Percentiles rank a stretch among this genome's conserved stretches.
phyloP scores from a whole-genome alignment of 2,797 vertebrate species.

The Peromyscus melanophrys region DNA sequence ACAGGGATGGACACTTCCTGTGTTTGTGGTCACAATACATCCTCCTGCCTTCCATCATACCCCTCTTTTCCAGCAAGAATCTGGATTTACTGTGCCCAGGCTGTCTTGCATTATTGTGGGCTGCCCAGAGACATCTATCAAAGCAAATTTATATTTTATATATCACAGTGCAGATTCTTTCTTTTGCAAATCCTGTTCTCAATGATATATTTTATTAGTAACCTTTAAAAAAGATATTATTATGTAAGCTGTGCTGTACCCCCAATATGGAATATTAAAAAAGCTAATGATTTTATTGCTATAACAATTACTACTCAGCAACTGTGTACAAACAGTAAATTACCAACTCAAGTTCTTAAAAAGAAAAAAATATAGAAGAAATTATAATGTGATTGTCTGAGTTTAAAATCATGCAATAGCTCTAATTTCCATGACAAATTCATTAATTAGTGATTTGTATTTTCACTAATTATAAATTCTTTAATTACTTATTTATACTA shows the following conservation, averaged over 20 bases:
- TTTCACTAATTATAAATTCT: constrained; percentile 67
- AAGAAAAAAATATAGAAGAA: constrained; percentile 53
- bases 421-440: constrained; percentile 72
- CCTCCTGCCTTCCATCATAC: background rate
- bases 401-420: constrained; percentile 65
- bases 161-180: background rate
- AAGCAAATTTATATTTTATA: background rate
- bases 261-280: background rate
- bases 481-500: constrained; percentile 80
- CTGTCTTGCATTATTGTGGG: background rate
- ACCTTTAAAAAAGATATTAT: background rate
- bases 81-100: background rate
- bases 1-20: background rate
- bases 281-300: constrained; percentile 43
- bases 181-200: background rate
- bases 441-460: constrained; percentile 59
- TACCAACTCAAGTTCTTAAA: background rate
- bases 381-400: background rate
- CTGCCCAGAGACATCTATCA: background rate
- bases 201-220: constrained; percentile 5
- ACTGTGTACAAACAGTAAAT: background rate
- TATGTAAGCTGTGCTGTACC: background rate
- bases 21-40: background rate
- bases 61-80: background rate
- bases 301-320: background rate